Evolutionary conservation across 1,140 invertebrate species (phyloP), one percentile per base, ranked within the genome.

Genomic region (Hormaphis cornu): DNA sequence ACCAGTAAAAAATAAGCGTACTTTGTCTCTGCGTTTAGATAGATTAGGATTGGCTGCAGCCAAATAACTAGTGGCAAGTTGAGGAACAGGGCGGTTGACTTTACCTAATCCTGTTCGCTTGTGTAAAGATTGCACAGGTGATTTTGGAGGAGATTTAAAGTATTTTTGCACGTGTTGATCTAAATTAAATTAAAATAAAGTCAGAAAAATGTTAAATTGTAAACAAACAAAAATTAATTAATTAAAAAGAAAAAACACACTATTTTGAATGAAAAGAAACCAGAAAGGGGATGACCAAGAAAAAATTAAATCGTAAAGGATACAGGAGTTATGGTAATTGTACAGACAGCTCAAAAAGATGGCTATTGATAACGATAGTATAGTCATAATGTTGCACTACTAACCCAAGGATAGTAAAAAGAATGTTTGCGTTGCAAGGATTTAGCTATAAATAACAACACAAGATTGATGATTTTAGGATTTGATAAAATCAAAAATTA

Each of bases 81-180:
- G 61, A 8, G 20, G 28, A 35, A 66, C 61, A 48, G 61, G 61
- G 0, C 61, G 61, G 20, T 66, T 66, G 26, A 66, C 61, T 48
- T 66, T 66, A 10, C 61, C 44, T 35, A 22, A 66, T 12, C 42
- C 42, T 35, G 48, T 42, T 50, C 61, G 61, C 28, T 28, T 66
- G 5, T 66, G 61, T 33, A 66, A 66, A 4, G 44, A 66, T 7
- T 66, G 61, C 35, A 50, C 61, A n/a, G 61, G 61, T 35, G 61
- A 66, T 48, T 66, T 66, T n/a, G 61, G 61, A 16, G 61, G 61
- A 2, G 61, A 66, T 66, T 66, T 66, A 46, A 66, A 66, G 44
- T 66, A 66, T 46, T 66, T 66, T 50, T 66, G 61, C 50, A 66
- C 61, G 24, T 66, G 61, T 66, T 66, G 61, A 66, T 66, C 61